These are phyloP conservation scores for Procambarus virginalis DNA, from an alignment of 1,140 invertebrate genomes.

Conservation along the genomic window DNA sequence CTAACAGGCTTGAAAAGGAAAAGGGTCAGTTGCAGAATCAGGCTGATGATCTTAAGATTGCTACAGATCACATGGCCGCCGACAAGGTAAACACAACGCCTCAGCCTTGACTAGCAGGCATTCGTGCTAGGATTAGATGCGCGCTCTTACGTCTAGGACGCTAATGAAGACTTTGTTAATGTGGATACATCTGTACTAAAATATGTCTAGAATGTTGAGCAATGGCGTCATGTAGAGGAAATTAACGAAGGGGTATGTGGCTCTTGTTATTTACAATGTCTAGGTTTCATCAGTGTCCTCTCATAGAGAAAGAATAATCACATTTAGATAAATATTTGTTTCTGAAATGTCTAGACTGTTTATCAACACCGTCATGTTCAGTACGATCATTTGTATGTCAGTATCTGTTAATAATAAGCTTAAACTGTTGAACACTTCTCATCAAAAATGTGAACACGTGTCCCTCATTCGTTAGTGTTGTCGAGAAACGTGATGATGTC, in stretches of 20 bases:
- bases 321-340: not conserved
- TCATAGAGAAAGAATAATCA: no score
- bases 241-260: not conserved
- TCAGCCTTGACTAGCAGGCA: not conserved
- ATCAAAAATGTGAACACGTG: not conserved
- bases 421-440: not conserved
- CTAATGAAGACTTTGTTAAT: not conserved
- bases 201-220: not conserved
- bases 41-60: constrained; percentile 54
- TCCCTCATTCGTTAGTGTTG: not conserved
- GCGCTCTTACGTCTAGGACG: no score
- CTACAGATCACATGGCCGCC: constrained; percentile 45
- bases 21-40: constrained; percentile 54
- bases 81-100: constrained; percentile 38
- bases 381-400: not conserved
- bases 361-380: not conserved
- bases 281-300: no score
- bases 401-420: not conserved
- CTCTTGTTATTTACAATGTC: not conserved
- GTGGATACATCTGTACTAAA: not conserved
- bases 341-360: not conserved
- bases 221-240: not conserved
- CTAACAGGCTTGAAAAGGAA: constrained; percentile 63
- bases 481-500: not conserved
- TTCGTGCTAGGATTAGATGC: not conserved